phyloP scores from a whole-genome alignment of 37 sponge, comb jelly and placozoan species.

The Eunapius fragilis region DNA sequence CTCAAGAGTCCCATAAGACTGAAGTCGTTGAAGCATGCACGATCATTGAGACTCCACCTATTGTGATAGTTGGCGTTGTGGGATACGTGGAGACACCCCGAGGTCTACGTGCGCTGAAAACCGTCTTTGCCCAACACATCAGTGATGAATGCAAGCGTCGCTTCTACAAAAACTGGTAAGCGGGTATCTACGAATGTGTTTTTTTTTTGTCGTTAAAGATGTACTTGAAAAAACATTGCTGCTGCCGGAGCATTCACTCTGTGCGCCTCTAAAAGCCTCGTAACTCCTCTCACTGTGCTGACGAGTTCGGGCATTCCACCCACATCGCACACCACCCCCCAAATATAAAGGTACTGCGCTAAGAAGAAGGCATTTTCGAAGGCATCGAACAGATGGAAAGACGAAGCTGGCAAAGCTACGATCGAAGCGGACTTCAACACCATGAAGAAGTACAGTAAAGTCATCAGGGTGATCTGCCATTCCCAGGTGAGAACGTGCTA shows the following conservation, averaged over 20 bases:
- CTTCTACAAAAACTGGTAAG: conserved; percentile 99
- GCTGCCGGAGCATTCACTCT: not conserved
- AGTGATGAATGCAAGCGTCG: conserved; percentile 96
- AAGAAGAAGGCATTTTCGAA: conserved; percentile 96
- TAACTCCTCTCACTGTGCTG: conserved; percentile 93
- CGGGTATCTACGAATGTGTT: not conserved
- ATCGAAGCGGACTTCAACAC: conserved; percentile 88
- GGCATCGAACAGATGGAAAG: conserved; percentile 81
- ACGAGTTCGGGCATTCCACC: conserved; percentile 63
- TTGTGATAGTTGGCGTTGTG: conserved; percentile 95
- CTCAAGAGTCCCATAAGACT: conserved; percentile 82
- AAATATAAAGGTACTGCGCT: conserved; percentile 79
- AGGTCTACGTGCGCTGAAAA: conserved; percentile 91
- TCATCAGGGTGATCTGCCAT: conserved; percentile 94
- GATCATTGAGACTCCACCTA: conserved; percentile 96
- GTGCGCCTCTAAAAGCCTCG: conserved; percentile 24
- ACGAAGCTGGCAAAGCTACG: conserved; percentile 75
- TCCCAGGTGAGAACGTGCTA: conserved; percentile 84
- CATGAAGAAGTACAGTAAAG: conserved; percentile 97
- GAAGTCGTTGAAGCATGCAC: conserved; percentile 99
- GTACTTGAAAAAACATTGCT: too few relatives aligned
- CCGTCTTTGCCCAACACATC: conserved; percentile 96
- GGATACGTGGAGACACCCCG: conserved; percentile 98
- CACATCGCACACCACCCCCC: not conserved
- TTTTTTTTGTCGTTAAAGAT: not conserved